These are phyloP conservation scores for Zoanthus gigantus DNA, from an alignment of 92 coral and sea anemone species.

Conservation along the genomic window DNA sequence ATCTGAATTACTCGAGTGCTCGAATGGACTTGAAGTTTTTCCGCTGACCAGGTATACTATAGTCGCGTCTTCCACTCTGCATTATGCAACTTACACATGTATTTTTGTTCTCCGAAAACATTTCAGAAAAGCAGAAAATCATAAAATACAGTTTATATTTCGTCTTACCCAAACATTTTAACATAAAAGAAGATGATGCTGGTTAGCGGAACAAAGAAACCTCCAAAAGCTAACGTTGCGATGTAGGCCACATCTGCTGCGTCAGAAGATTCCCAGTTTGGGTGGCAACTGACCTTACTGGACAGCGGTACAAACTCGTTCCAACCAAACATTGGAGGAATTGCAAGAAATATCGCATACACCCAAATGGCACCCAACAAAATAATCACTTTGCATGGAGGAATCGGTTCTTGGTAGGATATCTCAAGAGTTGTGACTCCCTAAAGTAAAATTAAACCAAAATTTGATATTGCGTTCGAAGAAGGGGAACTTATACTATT, in stretches of 20 bases:
- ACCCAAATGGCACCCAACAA: background rate
- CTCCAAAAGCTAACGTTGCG: constrained; percentile 47
- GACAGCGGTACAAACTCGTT: constrained; percentile 56
- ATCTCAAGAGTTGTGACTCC: constrained; percentile 12
- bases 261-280: constrained; percentile 61
- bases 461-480: background rate
- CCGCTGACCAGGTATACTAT: no score
- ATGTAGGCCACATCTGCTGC: constrained; percentile 41
- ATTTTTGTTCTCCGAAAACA: background rate
- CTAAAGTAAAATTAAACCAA: background rate
- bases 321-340: constrained; percentile 74
- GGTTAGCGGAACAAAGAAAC: constrained; percentile 53
- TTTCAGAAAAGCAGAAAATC: background rate
- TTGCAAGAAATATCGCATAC: constrained; percentile 7
- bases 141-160: background rate
- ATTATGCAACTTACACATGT: no score
- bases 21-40: no score
- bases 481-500: no score
- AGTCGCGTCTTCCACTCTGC: no score
- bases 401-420: background rate
- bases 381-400: background rate
- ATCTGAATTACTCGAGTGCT: no score
- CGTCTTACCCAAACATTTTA: constrained; percentile 53
- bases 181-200: constrained; percentile 52
- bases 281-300: constrained; percentile 63